phyloP scores from a whole-genome alignment of 2,797 vertebrate genomes.

The Lacerta bilineata region DNA sequence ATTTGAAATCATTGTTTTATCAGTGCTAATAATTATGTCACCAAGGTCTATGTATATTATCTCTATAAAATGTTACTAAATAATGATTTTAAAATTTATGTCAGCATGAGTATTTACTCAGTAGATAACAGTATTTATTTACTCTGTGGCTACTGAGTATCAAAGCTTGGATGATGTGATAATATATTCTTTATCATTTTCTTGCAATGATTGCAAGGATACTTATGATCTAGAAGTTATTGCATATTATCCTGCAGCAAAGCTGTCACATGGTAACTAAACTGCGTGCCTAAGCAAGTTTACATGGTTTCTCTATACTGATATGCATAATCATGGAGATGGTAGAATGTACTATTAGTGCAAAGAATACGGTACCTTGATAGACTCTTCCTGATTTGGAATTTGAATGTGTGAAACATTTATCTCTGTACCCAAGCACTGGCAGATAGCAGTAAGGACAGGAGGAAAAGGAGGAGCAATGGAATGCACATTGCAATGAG shows the following conservation, averaged over 20 bases:
- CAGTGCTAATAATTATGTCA: constrained; percentile 30
- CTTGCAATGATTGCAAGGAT: constrained; percentile 36
- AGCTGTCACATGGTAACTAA: constrained; percentile 21
- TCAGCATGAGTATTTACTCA: neutral
- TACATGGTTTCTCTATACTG: constrained; percentile 50
- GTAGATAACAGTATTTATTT: constrained; percentile 43
- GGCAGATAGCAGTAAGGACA: constrained; percentile 84
- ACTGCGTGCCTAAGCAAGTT: constrained; percentile 33
- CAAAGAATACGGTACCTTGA: constrained; percentile 91
- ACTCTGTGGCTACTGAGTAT: constrained; percentile 50
- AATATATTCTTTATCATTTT: neutral
- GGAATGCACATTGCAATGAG: constrained; percentile 78
- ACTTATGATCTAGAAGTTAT: constrained; percentile 43
- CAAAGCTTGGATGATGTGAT: constrained; percentile 7
- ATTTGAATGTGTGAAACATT: constrained; percentile 95
- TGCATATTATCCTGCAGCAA: constrained; percentile 32
- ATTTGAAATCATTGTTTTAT: constrained; percentile 26
- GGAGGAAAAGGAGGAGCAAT: constrained; percentile 81
- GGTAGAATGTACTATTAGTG: constrained; percentile 69
- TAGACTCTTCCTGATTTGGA: constrained; percentile 91
- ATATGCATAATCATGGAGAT: constrained; percentile 63
- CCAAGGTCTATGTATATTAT: neutral
- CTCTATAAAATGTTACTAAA: neutral
- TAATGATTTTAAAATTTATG: too few species aligned
- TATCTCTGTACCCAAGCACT: constrained; percentile 98